Evolutionary conservation across 2,888 invertebrate species (phyloP).

Genomic region (Flexamia atlantica): DNA sequence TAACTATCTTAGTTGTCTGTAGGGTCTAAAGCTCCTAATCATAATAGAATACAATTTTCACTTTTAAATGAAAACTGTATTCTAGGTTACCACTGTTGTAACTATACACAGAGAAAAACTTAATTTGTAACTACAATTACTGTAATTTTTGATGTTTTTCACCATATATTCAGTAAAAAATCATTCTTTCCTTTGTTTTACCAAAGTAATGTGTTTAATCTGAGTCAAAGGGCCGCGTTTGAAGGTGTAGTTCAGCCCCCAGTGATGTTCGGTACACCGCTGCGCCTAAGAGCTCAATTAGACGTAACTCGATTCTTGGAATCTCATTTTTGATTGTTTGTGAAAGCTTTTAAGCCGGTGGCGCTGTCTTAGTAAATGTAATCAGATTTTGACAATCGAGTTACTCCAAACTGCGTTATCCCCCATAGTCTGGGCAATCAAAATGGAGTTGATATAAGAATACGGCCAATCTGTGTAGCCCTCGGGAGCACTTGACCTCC

Average conservation of each 20-base stretch:
- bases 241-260: neutral
- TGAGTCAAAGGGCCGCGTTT: neutral
- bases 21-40: too few relatives aligned
- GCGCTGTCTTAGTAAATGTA: constrained; percentile 7
- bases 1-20: too few relatives aligned
- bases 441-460: neutral
- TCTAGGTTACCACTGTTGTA: too few relatives aligned
- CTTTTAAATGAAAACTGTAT: too few relatives aligned
- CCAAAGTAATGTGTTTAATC: too few relatives aligned
- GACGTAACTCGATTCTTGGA: constrained; percentile 40
- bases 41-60: too few relatives aligned
- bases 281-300: neutral
- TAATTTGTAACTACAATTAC: too few relatives aligned
- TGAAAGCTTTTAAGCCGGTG: constrained; percentile 43
- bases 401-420: neutral
- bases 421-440: neutral
- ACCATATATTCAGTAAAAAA: too few relatives aligned
- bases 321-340: constrained; percentile 39
- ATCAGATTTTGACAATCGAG: neutral
- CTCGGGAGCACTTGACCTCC: neutral
- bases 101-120: too few relatives aligned
- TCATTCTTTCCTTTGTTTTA: too few relatives aligned
- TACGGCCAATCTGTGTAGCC: constrained; percentile 2
- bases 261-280: neutral
- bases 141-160: too few relatives aligned